These are phyloP conservation scores for Colaptes auratus DNA, from an alignment of 2,113 vertebrate genomes.

Conservation along the genomic window DNA sequence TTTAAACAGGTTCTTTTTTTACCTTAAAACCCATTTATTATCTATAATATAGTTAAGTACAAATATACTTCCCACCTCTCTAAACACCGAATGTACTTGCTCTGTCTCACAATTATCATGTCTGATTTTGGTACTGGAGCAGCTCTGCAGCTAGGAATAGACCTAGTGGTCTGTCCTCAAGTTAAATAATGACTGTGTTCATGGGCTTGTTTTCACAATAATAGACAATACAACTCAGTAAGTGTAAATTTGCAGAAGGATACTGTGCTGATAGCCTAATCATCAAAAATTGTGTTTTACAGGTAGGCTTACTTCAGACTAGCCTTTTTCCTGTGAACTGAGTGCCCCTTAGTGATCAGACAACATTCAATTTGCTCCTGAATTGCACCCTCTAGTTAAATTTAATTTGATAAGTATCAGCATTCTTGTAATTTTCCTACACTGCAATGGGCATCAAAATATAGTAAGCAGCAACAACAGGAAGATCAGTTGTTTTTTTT, in stretches of 20 bases:
- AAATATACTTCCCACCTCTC: neutral
- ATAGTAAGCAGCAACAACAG: neutral
- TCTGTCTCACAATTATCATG: neutral
- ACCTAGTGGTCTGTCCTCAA: neutral
- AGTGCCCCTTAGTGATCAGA: neutral
- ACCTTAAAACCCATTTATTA: neutral
- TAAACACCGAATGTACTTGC: neutral
- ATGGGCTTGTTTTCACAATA: neutral
- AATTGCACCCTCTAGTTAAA: neutral
- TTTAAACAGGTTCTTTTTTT: neutral
- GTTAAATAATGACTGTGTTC: neutral
- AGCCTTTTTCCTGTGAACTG: neutral
- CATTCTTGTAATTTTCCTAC: neutral
- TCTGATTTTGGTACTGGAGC: neutral
- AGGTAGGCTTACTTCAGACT: neutral
- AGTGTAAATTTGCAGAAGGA: neutral
- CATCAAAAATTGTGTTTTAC: neutral
- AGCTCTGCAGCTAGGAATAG: neutral
- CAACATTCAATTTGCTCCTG: neutral
- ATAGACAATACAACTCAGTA: neutral
- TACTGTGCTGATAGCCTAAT: neutral
- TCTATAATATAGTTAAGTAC: neutral
- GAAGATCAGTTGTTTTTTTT: neutral
- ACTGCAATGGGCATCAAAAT: neutral
- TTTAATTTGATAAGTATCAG: neutral